Evolutionary conservation across 2,113 vertebrate genomes (phyloP).

Genomic region (Myodes glareolus): DNA sequence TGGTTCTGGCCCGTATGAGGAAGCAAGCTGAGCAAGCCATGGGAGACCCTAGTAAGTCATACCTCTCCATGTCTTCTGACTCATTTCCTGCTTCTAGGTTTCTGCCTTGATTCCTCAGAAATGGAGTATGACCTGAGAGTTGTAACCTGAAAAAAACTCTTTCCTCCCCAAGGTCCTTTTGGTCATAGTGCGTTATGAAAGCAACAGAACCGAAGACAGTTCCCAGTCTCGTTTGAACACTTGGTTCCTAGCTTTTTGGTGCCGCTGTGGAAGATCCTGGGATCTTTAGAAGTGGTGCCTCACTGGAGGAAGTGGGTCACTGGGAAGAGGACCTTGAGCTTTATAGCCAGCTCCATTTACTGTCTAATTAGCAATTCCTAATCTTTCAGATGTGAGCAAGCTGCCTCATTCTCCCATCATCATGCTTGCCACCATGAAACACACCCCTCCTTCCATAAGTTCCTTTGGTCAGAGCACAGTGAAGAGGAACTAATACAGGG

Average conservation of each 20-base stretch:
- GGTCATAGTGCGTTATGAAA: not conserved
- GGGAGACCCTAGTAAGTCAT: not conserved
- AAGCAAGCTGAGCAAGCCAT: not conserved
- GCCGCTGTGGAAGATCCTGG: not conserved
- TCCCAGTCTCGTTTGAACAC: not conserved
- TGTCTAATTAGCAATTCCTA: not conserved
- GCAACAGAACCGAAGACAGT: not conserved
- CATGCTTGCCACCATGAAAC: not conserved
- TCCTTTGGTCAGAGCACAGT: not conserved
- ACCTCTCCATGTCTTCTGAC: not conserved
- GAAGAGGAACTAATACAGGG: not conserved
- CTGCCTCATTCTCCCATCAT: not conserved
- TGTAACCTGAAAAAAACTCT: not conserved
- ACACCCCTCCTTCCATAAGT: not conserved
- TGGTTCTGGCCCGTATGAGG: not conserved
- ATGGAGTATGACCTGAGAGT: not conserved
- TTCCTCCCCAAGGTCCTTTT: not conserved
- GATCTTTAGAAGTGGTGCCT: not conserved
- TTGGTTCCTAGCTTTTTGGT: not conserved
- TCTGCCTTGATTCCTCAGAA: not conserved
- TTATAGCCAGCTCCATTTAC: not conserved
- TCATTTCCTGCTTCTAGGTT: not conserved
- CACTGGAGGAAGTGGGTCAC: not conserved
- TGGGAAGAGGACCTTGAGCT: not conserved
- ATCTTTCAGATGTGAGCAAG: not conserved